Percentiles rank a stretch among this genome's conserved stretches.
These are phyloP conservation scores for Thera britannica DNA, from an alignment of 2,888 invertebrate genomes.

Conservation along the genomic window DNA sequence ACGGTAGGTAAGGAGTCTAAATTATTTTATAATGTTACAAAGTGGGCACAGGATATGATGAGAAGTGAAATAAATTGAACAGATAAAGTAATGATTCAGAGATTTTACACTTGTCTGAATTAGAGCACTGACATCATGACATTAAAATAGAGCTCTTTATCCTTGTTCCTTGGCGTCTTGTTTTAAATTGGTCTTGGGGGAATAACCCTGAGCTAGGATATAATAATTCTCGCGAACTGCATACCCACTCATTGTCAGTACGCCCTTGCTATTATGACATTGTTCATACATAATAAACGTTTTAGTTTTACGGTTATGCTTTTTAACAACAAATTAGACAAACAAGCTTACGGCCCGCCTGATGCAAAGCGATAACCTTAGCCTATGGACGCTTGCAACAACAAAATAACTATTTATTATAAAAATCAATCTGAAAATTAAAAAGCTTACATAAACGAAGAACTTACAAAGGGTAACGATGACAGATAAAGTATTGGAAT, in stretches of 20 bases:
- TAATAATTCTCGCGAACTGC: not conserved
- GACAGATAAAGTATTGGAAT: no score
- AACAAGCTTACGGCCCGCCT: no score
- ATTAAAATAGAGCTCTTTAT: slow-evolving; percentile 27
- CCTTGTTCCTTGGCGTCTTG: slow-evolving; percentile 21
- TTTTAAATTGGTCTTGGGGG: slow-evolving; percentile 12
- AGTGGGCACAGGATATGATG: slow-evolving; percentile 35
- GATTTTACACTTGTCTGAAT: slow-evolving; percentile 37
- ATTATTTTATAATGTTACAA: slow-evolving; percentile 23
- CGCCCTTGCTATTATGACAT: not conserved
- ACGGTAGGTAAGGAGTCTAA: not conserved
- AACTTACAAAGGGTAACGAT: no score
- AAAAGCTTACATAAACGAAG: no score
- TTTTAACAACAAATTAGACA: no score
- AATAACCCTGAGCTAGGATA: slow-evolving; percentile 5
- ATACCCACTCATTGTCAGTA: not conserved
- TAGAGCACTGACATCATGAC: slow-evolving; percentile 38
- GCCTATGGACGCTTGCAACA: no score
- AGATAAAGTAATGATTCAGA: slow-evolving; percentile 39
- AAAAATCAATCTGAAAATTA: no score
- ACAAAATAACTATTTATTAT: no score
- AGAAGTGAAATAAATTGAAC: slow-evolving; percentile 40
- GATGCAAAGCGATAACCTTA: no score
- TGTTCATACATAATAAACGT: not conserved
- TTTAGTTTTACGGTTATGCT: not conserved